These are phyloP conservation scores for Furnarius figulus DNA, from an alignment of 2,113 vertebrate genomes.

Conservation along the genomic window DNA sequence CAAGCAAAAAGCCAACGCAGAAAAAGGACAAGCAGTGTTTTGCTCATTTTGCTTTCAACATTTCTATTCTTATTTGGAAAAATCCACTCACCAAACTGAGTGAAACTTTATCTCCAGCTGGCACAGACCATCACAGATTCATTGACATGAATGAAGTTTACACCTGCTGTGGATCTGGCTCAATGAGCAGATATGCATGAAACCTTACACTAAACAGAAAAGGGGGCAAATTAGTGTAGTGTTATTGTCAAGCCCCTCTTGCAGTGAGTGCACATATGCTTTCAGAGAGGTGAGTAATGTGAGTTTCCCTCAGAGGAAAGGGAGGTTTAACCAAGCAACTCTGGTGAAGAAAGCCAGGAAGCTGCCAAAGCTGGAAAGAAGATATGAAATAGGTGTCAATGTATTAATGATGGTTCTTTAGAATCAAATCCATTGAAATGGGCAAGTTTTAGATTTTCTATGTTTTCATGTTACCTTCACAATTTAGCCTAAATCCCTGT, in stretches of 20 bases:
- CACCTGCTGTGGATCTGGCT: not conserved
- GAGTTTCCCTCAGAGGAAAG: not conserved
- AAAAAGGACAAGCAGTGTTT: not conserved
- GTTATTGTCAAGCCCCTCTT: not conserved
- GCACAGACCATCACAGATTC: not conserved
- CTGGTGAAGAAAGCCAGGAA: not conserved
- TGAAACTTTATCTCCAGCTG: not conserved
- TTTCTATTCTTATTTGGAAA: conserved; percentile 3
- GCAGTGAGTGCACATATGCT: rapidly evolving
- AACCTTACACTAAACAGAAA: not conserved
- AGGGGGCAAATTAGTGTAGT: not conserved
- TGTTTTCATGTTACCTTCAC: not conserved
- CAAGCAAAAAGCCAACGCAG: not conserved
- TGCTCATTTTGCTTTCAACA: not conserved
- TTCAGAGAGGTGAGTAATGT: not conserved
- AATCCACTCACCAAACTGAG: not conserved
- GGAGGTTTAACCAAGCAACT: not conserved
- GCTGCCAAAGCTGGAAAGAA: not conserved
- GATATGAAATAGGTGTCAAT: not conserved
- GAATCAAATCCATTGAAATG: not conserved
- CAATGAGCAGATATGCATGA: not conserved
- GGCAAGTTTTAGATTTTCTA: not conserved
- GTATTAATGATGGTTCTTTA: not conserved
- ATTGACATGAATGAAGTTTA: not conserved
- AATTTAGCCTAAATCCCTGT: not conserved